phyloP scores from a whole-genome alignment of 2,888 invertebrate genomes.

The Patella ulyssiponensis region DNA sequence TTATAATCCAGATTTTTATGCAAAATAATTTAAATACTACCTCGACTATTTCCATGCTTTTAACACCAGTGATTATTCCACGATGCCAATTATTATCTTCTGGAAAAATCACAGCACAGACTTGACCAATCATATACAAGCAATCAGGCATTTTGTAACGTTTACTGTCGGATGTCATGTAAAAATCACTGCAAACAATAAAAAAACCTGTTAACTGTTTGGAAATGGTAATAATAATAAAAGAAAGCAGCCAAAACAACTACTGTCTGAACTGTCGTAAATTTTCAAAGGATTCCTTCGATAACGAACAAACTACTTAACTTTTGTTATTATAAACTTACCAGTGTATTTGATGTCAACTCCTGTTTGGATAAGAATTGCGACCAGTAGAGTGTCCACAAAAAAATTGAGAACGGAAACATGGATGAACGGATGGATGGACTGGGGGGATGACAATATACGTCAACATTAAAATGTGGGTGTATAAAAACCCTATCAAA shows the following conservation, averaged over 20 bases:
- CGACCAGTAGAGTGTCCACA: too few species aligned
- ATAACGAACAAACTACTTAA: too few species aligned
- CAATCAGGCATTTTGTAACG: conserved; percentile 53
- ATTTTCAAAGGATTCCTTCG: too few species aligned
- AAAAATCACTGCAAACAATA: conserved; percentile 37
- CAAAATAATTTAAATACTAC: conserved; percentile 28
- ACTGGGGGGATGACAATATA: too few species aligned
- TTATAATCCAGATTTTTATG: too few species aligned
- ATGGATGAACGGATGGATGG: too few species aligned
- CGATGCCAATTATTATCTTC: conserved; percentile 67
- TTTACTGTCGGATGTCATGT: conserved; percentile 33
- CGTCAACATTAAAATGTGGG: too few species aligned
- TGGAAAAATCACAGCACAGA: conserved; percentile 62
- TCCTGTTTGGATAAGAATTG: too few species aligned
- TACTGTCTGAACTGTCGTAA: not conserved
- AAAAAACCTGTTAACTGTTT: not conserved
- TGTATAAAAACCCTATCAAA: too few species aligned
- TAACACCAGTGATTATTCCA: conserved; percentile 54
- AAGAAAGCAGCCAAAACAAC: not conserved
- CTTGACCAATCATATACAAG: conserved; percentile 52
- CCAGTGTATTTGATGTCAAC: too few species aligned
- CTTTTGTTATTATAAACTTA: too few species aligned
- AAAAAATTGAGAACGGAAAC: too few species aligned
- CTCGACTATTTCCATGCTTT: conserved; percentile 49
- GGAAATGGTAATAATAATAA: not conserved